Base-by-base conservation (phyloP, 2,797 vertebrate genomes). In the Miichthys miiuy region DNA sequence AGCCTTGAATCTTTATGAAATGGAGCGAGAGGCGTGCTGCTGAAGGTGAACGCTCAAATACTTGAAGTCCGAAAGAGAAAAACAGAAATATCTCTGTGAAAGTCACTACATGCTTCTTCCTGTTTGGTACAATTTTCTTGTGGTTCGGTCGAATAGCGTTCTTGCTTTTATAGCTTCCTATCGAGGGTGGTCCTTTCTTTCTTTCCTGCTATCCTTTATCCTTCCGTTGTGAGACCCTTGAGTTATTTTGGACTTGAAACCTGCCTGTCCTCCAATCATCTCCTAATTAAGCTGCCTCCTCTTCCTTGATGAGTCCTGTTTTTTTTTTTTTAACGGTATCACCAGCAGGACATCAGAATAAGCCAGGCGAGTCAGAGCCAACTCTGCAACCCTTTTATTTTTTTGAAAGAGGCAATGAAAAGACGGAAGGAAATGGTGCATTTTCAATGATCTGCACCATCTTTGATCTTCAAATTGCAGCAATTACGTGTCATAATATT, bases 391-490 rank as follows among this genome's bases (percentile, higher is more conserved):
- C 62, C 61, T 75, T 67, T 75, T 48, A 38, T 47, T 70, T 30
- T 48, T 46, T 42, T 75, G 64, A 63, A 77, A 65, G 57, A 56
- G 1, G 25, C 18, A 8, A 48, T 61, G 51, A 78, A 76, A 76
- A 69, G n/a, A 44, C 62, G 52, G 72, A 70, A 84, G 66, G 82
- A 81, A 85, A 83, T 58, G 21, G 48, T 73, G 72, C 67, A 41
- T 87, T 87, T 84, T 70, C 60, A 81, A 76, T 76, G 75, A 90
- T 79, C 77, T 30, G 23, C 68, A 46, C 60, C 76, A 80, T 79
- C 77, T 93, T 93, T 93, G 86, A 93, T 93, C 87, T 87, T 83
- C 71, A 89, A 93, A 86, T 90, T 83, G 77, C 77, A 73, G 77
- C 75, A 69, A 85, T 90, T 92, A 80, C 58, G 56, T 83, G 82